Evolutionary conservation across 2,113 vertebrate genomes (phyloP).

Genomic region (Sorex fumeus): DNA sequence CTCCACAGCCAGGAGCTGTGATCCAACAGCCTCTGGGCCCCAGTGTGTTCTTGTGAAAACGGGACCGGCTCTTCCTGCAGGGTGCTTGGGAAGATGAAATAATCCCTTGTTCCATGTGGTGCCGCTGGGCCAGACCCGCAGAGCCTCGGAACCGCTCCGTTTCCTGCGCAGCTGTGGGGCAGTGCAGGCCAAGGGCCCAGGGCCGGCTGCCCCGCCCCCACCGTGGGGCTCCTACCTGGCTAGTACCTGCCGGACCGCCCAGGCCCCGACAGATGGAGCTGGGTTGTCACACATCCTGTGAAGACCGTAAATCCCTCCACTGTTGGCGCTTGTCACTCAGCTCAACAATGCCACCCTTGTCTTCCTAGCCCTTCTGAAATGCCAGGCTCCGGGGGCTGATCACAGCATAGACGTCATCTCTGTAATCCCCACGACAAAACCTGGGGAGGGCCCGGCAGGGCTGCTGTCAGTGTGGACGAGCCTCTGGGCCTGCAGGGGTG

Average conservation of each 20-base stretch:
- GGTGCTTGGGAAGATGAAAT: neutral
- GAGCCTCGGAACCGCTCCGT: neutral
- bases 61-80: neutral
- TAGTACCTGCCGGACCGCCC: rapidly evolving
- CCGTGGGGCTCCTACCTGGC: neutral
- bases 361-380: neutral
- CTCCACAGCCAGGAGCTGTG: no score
- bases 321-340: neutral
- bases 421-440: neutral
- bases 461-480: no score
- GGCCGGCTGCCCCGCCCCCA: neutral
- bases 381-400: neutral
- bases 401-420: neutral
- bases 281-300: neutral
- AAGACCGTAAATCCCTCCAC: neutral
- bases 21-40: neutral
- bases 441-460: neutral
- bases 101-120: neutral
- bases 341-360: neutral
- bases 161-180: no score
- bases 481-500: no score
- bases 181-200: no score
- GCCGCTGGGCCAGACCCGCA: neutral
- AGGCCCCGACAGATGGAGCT: rapidly evolving
- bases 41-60: neutral